Conservation (phyloP, 2,797 vertebrate species). For the Huso huso region DNA sequence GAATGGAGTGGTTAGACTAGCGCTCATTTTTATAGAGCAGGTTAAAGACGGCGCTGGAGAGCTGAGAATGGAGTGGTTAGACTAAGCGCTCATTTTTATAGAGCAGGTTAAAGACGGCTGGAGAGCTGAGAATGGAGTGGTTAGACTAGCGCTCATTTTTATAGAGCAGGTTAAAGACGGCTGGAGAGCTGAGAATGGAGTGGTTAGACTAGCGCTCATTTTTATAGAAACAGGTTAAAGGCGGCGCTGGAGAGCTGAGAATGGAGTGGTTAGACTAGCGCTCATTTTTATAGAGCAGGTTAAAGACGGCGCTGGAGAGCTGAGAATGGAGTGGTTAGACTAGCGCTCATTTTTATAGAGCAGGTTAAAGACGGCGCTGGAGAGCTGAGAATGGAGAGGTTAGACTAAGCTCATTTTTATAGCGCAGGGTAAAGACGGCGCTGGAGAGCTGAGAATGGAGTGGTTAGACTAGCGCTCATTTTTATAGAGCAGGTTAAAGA, state of each 20-base stretch:
- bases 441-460: not conserved
- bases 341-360: too few relatives aligned
- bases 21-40: too few relatives aligned
- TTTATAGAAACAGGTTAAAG: too few relatives aligned
- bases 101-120: not conserved
- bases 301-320: not conserved
- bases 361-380: too few relatives aligned
- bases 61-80: not conserved
- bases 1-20: not conserved
- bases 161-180: not conserved
- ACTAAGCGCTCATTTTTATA: too few relatives aligned
- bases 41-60: not conserved
- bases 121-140: not conserved
- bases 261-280: too few relatives aligned
- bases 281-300: not conserved
- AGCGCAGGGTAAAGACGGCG: not conserved
- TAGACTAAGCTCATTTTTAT: not conserved
- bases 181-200: not conserved
- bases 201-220: too few relatives aligned
- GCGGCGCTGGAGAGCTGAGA: too few relatives aligned
- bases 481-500: too few relatives aligned
- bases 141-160: not conserved
- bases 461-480: too few relatives aligned
- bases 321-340: too few relatives aligned
- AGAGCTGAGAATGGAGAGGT: too few relatives aligned